Percentiles rank a stretch among this genome's conserved stretches.
phyloP scores from a whole-genome alignment of 1,140 invertebrate genomes.

The Thaumatotibia leucotreta region DNA sequence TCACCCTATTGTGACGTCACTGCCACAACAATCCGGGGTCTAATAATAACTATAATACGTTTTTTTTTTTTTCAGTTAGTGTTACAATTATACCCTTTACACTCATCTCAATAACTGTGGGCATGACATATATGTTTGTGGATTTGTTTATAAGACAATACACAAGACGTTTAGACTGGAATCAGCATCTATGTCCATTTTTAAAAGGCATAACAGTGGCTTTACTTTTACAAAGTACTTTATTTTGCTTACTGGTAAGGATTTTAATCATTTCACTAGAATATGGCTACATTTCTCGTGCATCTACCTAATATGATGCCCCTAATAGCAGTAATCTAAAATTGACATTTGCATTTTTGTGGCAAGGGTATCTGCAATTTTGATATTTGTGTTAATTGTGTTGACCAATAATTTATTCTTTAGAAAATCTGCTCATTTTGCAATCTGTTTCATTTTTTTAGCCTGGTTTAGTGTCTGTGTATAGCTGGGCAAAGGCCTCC shows the following conservation, averaged over 20 bases:
- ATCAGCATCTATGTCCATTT: constrained; percentile 44
- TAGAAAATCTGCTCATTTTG: no score
- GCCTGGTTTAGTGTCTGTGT: no score
- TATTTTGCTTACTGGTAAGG: constrained; percentile 53
- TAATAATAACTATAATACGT: not conserved
- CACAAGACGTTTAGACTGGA: constrained; percentile 43
- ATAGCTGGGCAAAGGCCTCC: no score
- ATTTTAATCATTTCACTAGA: not conserved
- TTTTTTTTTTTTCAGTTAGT: constrained; percentile 37
- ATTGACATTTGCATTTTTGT: no score
- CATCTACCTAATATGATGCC: no score
- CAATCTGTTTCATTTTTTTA: no score
- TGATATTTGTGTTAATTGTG: no score
- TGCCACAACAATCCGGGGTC: no score
- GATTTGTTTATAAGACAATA: constrained; percentile 61
- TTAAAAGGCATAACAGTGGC: constrained; percentile 46
- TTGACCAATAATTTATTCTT: no score
- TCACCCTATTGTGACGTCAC: no score
- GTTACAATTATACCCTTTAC: constrained; percentile 35
- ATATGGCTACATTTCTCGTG: not conserved
- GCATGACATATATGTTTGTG: constrained; percentile 53
- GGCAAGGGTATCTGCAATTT: no score
- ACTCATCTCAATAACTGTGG: constrained; percentile 31
- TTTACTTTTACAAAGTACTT: constrained; percentile 40
- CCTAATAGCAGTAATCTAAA: no score